Base-by-base conservation (phyloP, 2,113 vertebrate genomes). In the Hoplias malabaricus region DNA sequence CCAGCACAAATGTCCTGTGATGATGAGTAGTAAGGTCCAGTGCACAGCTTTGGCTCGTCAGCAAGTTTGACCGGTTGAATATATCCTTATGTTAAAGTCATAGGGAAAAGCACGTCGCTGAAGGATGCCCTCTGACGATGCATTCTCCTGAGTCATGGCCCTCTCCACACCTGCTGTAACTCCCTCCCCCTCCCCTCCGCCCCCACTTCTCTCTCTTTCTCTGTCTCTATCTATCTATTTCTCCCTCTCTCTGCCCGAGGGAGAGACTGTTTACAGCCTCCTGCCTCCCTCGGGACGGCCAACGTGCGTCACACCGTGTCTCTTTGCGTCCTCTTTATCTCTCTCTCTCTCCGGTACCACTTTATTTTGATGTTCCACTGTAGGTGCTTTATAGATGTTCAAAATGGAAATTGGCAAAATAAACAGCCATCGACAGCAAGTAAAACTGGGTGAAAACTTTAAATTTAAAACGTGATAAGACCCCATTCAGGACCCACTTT, bases 111-210 rank as follows among this genome's bases (percentile, higher is more conserved):
- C 7, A 13, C 38, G 14, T 11, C 7, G 77, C 69, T 42, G 74
- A 80, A 75, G 11, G 16, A 72, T 67, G 72, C 56, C 34, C 72
- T 72, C 73, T 69, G 27, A 38, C 33, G 53, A 57, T 42, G 33
- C 68, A 19, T 67, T 68, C 27, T 78, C 67, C 56, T 77, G 69
- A 69, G 42, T 71, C 63, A 43, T 40, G 84, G 71, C 83, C 78
- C 79, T 87, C 75, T 75, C 63, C 86, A 82, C 82, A 70, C 87
- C 86, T 88, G 90, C 89, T 82, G 75, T 85, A 87, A 66, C 31
- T 86, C 84, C 86, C 73, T 43, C 46, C 77, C 61, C 82, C 84
- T 86, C 74, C 66, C 69, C 2, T 36, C 29, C 68, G 46, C 16
- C n/a, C 79, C n/a, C n/a, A n/a, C n/a, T n/a, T 84, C 78, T 75